Percentiles rank a stretch among this genome's conserved stretches.
Conservation (phyloP, 2,113 vertebrate species). For the Lucifuga dentata region DNA sequence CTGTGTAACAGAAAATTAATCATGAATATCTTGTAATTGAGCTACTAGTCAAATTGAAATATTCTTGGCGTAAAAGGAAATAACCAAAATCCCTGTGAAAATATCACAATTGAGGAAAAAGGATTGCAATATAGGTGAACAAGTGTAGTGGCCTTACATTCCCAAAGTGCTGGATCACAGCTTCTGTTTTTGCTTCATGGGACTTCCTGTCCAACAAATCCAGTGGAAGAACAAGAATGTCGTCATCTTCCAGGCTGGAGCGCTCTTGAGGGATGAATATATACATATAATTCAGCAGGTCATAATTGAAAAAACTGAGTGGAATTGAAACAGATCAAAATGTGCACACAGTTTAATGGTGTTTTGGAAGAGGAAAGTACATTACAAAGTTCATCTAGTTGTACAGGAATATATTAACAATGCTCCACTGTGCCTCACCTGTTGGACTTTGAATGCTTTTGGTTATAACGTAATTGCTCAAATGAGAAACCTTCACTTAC, state of each 20-base stretch:
- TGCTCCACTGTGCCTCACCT: neutral
- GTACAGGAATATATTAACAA: neutral
- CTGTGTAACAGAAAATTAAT: neutral
- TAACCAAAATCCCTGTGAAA: constrained; percentile 11
- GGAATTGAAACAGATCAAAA: neutral
- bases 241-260: constrained; percentile 84
- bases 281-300: constrained; percentile 17
- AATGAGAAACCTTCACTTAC: constrained; percentile 72
- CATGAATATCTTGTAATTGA: neutral
- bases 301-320: constrained; percentile 5
- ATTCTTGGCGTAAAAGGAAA: neutral
- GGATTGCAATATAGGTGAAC: neutral
- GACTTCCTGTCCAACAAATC: constrained; percentile 87
- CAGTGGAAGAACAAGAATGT: constrained; percentile 91
- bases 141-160: constrained; percentile 77
- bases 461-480: too few relatives aligned
- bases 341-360: too few relatives aligned
- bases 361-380: too few relatives aligned
- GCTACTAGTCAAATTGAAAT: neutral
- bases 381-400: too few relatives aligned
- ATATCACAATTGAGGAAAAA: neutral
- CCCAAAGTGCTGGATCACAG: constrained; percentile 89
- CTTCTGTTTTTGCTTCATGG: constrained; percentile 86
- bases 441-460: too few relatives aligned
- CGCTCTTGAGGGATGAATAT: constrained; percentile 79